Evolutionary conservation across 1,140 invertebrate genomes (phyloP).

Genomic region (Drosophila seguyi): DNA sequence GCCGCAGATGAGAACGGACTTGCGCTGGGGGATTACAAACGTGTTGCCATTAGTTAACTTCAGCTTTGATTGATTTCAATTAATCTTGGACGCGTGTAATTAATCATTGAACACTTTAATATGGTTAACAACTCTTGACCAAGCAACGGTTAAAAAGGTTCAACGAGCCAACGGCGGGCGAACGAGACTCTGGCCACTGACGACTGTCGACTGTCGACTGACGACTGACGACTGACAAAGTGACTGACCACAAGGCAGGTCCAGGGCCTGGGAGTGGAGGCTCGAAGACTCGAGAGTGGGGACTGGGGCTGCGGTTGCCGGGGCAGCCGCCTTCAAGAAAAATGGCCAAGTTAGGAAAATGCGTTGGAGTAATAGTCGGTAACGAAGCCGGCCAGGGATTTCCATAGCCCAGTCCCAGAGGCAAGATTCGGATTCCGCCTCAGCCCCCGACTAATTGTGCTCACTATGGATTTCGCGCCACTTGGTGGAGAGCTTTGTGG

Average conservation of each 20-base stretch:
- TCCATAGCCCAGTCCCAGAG: slow-evolving; percentile 60
- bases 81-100: slow-evolving; percentile 85
- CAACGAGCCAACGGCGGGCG: slow-evolving; percentile 61
- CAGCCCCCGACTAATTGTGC: slow-evolving; percentile 78
- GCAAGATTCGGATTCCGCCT: slow-evolving; percentile 40
- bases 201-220: slow-evolving; percentile 31
- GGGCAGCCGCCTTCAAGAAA: slow-evolving; percentile 74
- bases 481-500: slow-evolving; percentile 41
- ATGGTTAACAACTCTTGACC: slow-evolving; percentile 85
- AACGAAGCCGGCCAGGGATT: slow-evolving; percentile 56
- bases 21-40: slow-evolving; percentile 75
- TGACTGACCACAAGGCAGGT: slow-evolving; percentile 56
- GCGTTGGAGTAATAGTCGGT: slow-evolving; percentile 77
- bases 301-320: slow-evolving; percentile 45
- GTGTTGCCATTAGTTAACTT: slow-evolving; percentile 85
- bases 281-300: not conserved
- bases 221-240: slow-evolving; percentile 60
- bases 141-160: slow-evolving; percentile 85
- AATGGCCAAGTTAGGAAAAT: slow-evolving; percentile 80
- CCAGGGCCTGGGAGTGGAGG: slow-evolving; percentile 17
- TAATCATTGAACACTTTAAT: slow-evolving; percentile 85
- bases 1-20: slow-evolving; percentile 38
- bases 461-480: slow-evolving; percentile 69
- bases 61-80: slow-evolving; percentile 85
- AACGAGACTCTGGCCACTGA: slow-evolving; percentile 31